Base-by-base conservation (phyloP, 2,797 vertebrate species). In the Enteromius mattozi region DNA sequence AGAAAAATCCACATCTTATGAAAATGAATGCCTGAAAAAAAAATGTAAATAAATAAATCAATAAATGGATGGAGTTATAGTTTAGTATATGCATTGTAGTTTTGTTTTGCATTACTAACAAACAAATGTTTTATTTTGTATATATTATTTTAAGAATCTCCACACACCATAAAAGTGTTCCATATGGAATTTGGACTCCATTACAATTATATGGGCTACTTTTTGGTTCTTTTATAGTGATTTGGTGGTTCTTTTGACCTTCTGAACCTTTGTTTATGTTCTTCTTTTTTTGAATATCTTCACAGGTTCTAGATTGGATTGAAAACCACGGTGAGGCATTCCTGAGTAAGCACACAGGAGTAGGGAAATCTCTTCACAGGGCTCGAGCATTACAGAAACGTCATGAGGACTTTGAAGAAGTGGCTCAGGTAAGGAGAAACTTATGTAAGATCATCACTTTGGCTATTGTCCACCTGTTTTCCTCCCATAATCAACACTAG, bases 271-370 rank as follows among this genome's bases (percentile, higher is more conserved):
- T 35, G 16, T 47, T 63, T 45, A 84, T 19, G 1, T 35, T 71
- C 54, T 16, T 40, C 6, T n/a, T n/a, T 13, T 49, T 76, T 8
- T 40, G 6, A 68, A 17, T 82, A 82, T 27, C 14, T 90, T 17
- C 83, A 42, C 79, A 99, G 98, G 98, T 99, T 78, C 92, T 99
- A 92, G 97, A 99, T 89, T 99, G 98, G 98, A 99, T 99, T 68
- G 97, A 99, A 93, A 99, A 99, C 92, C 98, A 99, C 0, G 98
- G 98, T 33, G 98, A 99, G 93, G 98, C 98, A 54, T 99, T 99
- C 84, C 96, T 99, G 84, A 99, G 98, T 90, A 99, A 99, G 87
- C 98, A 99, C 84, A 99, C 97, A 0, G 98, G 98, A 0, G 97
- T 99, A 80, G 98, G 98, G 45, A 99, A 99, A 85, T 99, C 98